phyloP scores from a whole-genome alignment of 2,113 vertebrate species.

The Epinephelus lanceolatus region DNA sequence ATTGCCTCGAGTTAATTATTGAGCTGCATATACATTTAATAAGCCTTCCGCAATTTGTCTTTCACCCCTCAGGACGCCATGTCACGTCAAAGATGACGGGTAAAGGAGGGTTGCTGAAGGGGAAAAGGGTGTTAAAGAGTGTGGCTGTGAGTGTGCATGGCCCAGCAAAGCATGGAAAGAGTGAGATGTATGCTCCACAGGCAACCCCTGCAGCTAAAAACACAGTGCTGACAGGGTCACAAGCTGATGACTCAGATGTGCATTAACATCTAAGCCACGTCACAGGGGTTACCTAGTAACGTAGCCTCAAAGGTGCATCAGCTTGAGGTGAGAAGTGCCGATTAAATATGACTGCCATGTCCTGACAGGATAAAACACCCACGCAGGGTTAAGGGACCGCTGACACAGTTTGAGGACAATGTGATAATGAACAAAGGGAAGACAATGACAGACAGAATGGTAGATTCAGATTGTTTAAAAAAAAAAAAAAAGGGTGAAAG shows the following conservation, averaged over 20 bases:
- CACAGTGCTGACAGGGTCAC: slow-evolving; percentile 16
- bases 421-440: slow-evolving; percentile 12
- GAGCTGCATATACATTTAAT: slow-evolving; percentile 84
- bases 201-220: slow-evolving; percentile 51
- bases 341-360: slow-evolving; percentile 32
- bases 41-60: slow-evolving; percentile 81
- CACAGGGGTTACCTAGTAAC: slow-evolving; percentile 30
- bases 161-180: slow-evolving; percentile 16
- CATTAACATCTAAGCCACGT: slow-evolving; percentile 27
- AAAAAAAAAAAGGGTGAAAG: background rate
- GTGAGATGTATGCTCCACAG: slow-evolving; percentile 7
- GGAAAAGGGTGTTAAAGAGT: slow-evolving; percentile 22
- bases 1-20: slow-evolving; percentile 88
- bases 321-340: slow-evolving; percentile 16
- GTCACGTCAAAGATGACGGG: slow-evolving; percentile 75
- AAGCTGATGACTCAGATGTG: slow-evolving; percentile 42
- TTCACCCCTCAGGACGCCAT: slow-evolving; percentile 73
- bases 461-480: background rate
- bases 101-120: slow-evolving; percentile 15
- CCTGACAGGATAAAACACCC: slow-evolving; percentile 21
- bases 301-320: slow-evolving; percentile 8
- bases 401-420: slow-evolving; percentile 26
- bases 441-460: background rate
- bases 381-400: slow-evolving; percentile 7
- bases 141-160: slow-evolving; percentile 10